Conservation (phyloP, 2,888 invertebrate genomes). For the Orthonychiurus folsomi region DNA sequence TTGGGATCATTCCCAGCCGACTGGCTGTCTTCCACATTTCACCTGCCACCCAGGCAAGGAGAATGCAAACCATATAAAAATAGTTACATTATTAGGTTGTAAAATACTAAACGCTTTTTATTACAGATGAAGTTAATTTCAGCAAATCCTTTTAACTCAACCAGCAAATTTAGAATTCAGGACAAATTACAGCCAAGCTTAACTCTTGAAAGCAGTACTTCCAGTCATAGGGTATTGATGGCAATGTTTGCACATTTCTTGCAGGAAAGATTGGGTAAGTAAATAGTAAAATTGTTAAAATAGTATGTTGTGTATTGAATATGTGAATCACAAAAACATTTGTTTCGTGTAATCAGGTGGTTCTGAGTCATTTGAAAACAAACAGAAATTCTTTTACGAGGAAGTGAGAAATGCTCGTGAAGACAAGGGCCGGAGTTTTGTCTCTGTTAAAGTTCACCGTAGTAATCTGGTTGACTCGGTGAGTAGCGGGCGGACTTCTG, state of each 20-base stretch:
- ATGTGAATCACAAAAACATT: not conserved
- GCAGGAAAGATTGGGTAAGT: slow-evolving; percentile 46
- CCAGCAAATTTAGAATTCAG: slow-evolving; percentile 23
- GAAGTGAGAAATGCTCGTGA: slow-evolving; percentile 30
- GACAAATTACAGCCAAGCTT: slow-evolving; percentile 33
- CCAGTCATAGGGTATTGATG: slow-evolving; percentile 46
- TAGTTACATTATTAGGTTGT: too few species aligned
- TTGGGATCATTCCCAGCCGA: slow-evolving; percentile 30
- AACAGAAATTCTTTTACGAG: slow-evolving; percentile 46
- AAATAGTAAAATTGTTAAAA: not conserved
- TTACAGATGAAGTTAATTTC: slow-evolving; percentile 29
- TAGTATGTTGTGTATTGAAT: not conserved
- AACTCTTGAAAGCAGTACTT: slow-evolving; percentile 39
- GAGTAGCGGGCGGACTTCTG: slow-evolving; percentile 6
- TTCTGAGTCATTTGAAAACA: slow-evolving; percentile 49
- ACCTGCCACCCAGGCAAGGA: slow-evolving; percentile 36
- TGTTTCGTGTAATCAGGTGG: slow-evolving; percentile 39
- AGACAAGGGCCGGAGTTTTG: slow-evolving; percentile 22
- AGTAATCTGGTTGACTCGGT: slow-evolving; percentile 29
- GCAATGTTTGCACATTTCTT: slow-evolving; percentile 47
- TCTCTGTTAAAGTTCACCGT: slow-evolving; percentile 23
- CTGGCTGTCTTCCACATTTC: slow-evolving; percentile 34
- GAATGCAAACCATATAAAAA: too few species aligned
- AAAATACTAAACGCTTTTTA: too few species aligned
- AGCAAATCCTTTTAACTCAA: not conserved